Conservation (phyloP, 2,797 vertebrate species). For the Jordanella pulchra region DNA sequence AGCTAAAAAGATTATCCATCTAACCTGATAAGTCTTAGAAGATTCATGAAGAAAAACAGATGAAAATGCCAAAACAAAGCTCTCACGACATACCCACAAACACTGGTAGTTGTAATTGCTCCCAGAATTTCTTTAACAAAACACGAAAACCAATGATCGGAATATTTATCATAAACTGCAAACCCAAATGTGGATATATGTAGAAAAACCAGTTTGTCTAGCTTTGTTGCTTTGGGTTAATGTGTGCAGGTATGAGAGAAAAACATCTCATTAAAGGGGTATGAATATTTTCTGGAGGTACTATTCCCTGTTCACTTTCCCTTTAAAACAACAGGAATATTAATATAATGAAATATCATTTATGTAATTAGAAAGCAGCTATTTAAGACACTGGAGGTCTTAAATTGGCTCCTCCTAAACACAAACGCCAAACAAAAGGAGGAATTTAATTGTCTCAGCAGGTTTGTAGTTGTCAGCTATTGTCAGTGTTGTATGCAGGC, state of each 20-base stretch:
- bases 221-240: background rate
- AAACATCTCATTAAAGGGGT: background rate
- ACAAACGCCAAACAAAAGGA: slow-evolving; percentile 35
- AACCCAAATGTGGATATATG: background rate
- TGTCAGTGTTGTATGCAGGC: slow-evolving; percentile 48
- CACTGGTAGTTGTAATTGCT: background rate
- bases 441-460: slow-evolving; percentile 51
- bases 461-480: slow-evolving; percentile 52
- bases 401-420: slow-evolving; percentile 12
- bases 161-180: background rate
- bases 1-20: background rate
- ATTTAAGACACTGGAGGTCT: slow-evolving; percentile 8
- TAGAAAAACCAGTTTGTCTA: background rate
- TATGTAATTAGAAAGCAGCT: slow-evolving; percentile 5
- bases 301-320: background rate
- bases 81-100: background rate
- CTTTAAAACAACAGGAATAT: slow-evolving; percentile 4
- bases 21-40: background rate
- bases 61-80: background rate
- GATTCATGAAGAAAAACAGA: background rate
- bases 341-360: slow-evolving; percentile 3
- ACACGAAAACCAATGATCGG: background rate
- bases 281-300: background rate
- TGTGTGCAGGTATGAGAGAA: background rate
- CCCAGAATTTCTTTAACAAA: background rate